Conservation (phyloP, 2,888 invertebrate species). For the Tipula vernalis region DNA sequence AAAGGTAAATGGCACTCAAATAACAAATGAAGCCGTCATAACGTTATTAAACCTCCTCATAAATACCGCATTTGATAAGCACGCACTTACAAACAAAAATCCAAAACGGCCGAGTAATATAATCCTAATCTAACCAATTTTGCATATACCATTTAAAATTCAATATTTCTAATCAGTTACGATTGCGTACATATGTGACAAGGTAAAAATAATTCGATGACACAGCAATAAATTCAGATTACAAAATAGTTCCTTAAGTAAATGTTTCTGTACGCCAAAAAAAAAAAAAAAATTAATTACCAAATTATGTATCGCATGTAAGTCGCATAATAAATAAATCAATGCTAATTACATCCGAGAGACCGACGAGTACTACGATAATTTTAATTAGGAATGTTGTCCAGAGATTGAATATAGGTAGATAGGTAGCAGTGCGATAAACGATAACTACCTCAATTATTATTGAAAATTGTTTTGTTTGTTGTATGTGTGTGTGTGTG, state of each 20-base stretch:
- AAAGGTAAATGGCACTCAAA: not conserved
- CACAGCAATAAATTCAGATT: not conserved
- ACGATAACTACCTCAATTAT: not conserved
- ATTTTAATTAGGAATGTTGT: not conserved
- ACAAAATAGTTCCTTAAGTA: not conserved
- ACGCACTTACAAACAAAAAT: too few species aligned
- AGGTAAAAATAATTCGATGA: not conserved
- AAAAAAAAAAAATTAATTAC: not conserved
- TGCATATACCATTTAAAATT: not conserved
- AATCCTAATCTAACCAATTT: not conserved
- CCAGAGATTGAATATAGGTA: not conserved
- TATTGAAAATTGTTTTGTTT: not conserved
- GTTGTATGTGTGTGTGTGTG: not conserved
- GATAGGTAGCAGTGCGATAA: not conserved
- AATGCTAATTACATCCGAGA: not conserved
- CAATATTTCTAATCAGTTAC: not conserved
- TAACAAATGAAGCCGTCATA: not conserved
- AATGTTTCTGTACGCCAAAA: not conserved
- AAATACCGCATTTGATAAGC: not conserved
- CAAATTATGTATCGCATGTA: not conserved
- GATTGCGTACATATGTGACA: not conserved
- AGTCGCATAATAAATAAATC: not conserved
- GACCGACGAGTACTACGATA: too few species aligned
- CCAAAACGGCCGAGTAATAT: not conserved
- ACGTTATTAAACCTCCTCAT: too few species aligned